phyloP scores from a whole-genome alignment of 1,140 invertebrate genomes.

The Tetramorium simillimum region DNA sequence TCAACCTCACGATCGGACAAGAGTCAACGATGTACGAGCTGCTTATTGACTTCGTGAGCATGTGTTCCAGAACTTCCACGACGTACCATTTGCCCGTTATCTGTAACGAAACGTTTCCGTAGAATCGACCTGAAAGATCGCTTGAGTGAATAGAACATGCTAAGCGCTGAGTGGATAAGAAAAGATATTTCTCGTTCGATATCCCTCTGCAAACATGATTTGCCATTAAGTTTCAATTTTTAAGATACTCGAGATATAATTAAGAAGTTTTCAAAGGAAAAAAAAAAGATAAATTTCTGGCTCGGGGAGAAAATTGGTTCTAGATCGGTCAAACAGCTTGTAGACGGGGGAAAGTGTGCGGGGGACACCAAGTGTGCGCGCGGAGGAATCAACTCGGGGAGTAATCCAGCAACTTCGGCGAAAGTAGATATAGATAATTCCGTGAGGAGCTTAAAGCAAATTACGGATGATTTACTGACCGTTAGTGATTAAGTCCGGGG shows the following conservation, averaged over 20 bases:
- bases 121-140: neutral
- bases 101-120: slow-evolving; percentile 67
- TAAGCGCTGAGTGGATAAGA: neutral
- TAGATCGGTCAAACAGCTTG: neutral
- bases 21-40: slow-evolving; percentile 63
- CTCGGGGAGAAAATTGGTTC: neutral
- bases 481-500: slow-evolving; percentile 58
- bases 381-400: slow-evolving; percentile 19
- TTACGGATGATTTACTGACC: slow-evolving; percentile 67
- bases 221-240: neutral
- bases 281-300: neutral
- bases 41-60: slow-evolving; percentile 31
- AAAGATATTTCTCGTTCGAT: neutral
- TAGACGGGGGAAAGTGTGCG: neutral
- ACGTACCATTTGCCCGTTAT: slow-evolving; percentile 82
- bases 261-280: neutral
- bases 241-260: neutral
- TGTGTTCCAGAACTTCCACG: slow-evolving; percentile 78
- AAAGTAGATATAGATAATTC: slow-evolving; percentile 59
- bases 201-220: neutral
- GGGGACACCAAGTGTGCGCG: neutral
- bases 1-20: slow-evolving; percentile 72
- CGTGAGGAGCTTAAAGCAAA: slow-evolving; percentile 65
- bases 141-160: neutral
- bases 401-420: slow-evolving; percentile 64